Evolutionary conservation across 2,888 invertebrate species (phyloP).

Genomic region (Caenorhabditis becei): DNA sequence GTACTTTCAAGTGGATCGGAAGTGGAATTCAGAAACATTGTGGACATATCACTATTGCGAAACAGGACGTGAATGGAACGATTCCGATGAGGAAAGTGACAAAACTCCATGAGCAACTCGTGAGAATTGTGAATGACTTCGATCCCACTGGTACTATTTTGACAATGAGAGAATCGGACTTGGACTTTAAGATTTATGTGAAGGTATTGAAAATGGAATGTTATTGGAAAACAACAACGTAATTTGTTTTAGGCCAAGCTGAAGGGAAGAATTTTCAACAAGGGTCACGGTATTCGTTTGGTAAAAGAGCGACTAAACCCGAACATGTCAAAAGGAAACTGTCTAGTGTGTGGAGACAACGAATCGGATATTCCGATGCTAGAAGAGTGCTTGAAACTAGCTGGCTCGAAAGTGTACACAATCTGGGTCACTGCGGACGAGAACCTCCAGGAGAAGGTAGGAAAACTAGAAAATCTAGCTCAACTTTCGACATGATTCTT

Average conservation of each 20-base stretch:
- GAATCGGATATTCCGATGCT: conserved; percentile 79
- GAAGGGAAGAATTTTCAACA: conserved; percentile 76
- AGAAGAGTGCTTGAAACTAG: conserved; percentile 73
- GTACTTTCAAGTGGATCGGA: conserved; percentile 77
- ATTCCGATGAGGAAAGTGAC: conserved; percentile 59
- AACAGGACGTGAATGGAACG: conserved; percentile 73
- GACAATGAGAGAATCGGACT: conserved; percentile 72
- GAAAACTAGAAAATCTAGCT: not conserved
- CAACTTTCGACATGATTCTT: conserved; percentile 5
- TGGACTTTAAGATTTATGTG: conserved; percentile 77
- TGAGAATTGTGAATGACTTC: conserved; percentile 70
- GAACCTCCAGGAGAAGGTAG: conserved; percentile 65
- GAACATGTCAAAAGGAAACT: conserved; percentile 71
- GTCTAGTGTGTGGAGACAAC: conserved; percentile 77
- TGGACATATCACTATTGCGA: conserved; percentile 77
- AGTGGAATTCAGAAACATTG: conserved; percentile 78
- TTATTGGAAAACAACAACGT: not conserved
- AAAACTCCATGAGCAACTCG: conserved; percentile 33
- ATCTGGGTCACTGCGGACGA: conserved; percentile 76
- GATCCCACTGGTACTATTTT: conserved; percentile 72
- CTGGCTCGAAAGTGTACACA: conserved; percentile 70
- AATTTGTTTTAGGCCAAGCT: not conserved
- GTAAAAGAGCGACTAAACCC: conserved; percentile 68
- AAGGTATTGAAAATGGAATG: conserved; percentile 55
- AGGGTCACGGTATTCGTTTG: conserved; percentile 77